Percentiles rank a stretch among this genome's conserved stretches.
These are phyloP conservation scores for Dasyprocta punctata DNA, from an alignment of 2,113 vertebrate genomes.

Conservation along the genomic window DNA sequence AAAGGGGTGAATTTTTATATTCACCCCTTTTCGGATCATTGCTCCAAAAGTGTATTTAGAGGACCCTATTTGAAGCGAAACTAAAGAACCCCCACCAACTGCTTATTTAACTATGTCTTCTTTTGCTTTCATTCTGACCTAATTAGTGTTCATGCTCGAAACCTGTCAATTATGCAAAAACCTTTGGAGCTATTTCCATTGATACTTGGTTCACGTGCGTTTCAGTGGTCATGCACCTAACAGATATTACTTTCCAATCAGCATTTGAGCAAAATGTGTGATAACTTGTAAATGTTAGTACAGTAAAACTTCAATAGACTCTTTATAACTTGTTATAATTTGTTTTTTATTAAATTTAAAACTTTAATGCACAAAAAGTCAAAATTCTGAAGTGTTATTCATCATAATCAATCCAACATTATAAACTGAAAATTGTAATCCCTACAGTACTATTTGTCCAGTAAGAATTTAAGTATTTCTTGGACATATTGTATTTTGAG, in stretches of 20 bases:
- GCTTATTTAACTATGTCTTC: not conserved
- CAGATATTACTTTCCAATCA: not conserved
- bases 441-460: not conserved
- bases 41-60: not conserved
- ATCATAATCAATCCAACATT: not conserved
- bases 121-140: not conserved
- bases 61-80: not conserved
- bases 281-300: not conserved
- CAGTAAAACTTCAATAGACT: not conserved
- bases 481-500: not conserved
- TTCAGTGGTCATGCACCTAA: not conserved
- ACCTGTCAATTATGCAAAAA: not conserved
- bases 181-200: not conserved
- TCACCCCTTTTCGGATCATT: not conserved
- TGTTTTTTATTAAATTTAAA: not conserved
- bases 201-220: not conserved
- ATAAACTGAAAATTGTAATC: not conserved
- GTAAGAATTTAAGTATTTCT: not conserved
- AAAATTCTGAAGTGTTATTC: not conserved
- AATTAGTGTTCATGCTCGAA: not conserved
- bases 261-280: not conserved
- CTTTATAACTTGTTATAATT: not conserved
- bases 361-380: not conserved
- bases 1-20: too few relatives aligned
- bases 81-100: not conserved